These are phyloP conservation scores for Aulostomus chinensis DNA, from an alignment of 2,797 vertebrate species.

Conservation along the genomic window DNA sequence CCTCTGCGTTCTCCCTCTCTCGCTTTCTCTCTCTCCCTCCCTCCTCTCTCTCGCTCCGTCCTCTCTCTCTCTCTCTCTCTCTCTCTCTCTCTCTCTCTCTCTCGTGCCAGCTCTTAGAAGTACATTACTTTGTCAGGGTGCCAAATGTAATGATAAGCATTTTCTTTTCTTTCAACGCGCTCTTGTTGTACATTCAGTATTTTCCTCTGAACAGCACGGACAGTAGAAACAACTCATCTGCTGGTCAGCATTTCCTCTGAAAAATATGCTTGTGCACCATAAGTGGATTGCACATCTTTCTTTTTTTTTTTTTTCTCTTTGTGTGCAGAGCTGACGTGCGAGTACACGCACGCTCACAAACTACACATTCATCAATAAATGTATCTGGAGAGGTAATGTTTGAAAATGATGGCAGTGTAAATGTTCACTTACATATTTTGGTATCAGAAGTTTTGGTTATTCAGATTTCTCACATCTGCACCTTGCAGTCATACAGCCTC, in stretches of 20 bases:
- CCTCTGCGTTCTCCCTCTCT: conserved; percentile 12
- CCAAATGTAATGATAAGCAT: conserved; percentile 73
- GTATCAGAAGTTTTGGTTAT: conserved; percentile 25
- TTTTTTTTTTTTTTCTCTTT: conserved; percentile 36
- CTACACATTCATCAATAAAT: conserved; percentile 55
- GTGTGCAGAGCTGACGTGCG: conserved; percentile 47
- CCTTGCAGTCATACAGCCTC: conserved; percentile 29
- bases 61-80: not conserved
- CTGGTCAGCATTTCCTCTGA: conserved; percentile 76
- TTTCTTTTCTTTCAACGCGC: conserved; percentile 43
- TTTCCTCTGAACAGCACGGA: conserved; percentile 57
- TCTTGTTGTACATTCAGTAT: conserved; percentile 54
- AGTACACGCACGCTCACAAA: conserved; percentile 23
- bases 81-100: conserved; percentile 2
- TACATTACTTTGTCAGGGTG: conserved; percentile 66
- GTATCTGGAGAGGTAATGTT: conserved; percentile 11
- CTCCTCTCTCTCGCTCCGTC: conserved; percentile 6
- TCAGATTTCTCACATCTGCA: conserved; percentile 22
- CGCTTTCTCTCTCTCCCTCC: conserved; percentile 3
- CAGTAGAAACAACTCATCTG: conserved; percentile 70
- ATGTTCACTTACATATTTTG: conserved; percentile 7
- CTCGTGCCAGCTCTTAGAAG: conserved; percentile 47
- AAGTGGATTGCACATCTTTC: conserved; percentile 36
- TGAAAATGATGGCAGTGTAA: conserved; percentile 9
- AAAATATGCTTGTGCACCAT: conserved; percentile 69